Percentiles rank a stretch among this genome's conserved stretches.
These are phyloP conservation scores for Alviniconcha strummeri DNA, from an alignment of 2,888 invertebrate genomes.

Conservation along the genomic window DNA sequence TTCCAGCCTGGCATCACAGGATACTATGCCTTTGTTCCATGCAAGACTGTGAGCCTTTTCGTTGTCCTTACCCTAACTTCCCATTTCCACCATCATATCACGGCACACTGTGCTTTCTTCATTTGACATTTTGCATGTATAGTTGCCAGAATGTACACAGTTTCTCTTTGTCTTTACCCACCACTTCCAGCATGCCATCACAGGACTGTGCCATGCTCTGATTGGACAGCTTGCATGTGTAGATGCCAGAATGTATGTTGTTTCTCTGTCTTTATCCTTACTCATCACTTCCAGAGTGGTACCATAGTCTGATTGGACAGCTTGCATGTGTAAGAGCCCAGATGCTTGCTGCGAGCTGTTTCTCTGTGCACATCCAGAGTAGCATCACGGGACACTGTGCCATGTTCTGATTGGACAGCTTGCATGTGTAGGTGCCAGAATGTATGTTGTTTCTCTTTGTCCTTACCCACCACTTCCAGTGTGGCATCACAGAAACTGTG, in stretches of 20 bases:
- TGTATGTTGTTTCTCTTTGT: no score
- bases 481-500: constrained; percentile 76
- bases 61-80: no score
- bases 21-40: constrained; percentile 27
- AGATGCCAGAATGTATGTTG: no score
- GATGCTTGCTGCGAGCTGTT: no score
- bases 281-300: neutral
- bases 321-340: neutral
- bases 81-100: no score
- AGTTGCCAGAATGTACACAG: constrained; percentile 49
- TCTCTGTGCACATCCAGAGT: no score
- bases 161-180: constrained; percentile 75
- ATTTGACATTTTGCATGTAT: constrained; percentile 61
- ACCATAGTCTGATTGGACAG: constrained; percentile 47
- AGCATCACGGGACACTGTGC: no score
- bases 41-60: no score
- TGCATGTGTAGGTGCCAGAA: constrained; percentile 61
- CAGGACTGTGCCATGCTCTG: constrained; percentile 42
- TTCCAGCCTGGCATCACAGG: constrained; percentile 81
- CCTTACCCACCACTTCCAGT: constrained; percentile 83
- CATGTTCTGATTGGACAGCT: constrained; percentile 50
- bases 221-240: no score
- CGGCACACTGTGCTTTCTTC: constrained; percentile 49
- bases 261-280: no score
- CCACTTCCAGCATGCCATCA: constrained; percentile 84